These are phyloP conservation scores for Rhabdomys dilectus DNA, from an alignment of 2,113 vertebrate genomes.

Conservation along the genomic window DNA sequence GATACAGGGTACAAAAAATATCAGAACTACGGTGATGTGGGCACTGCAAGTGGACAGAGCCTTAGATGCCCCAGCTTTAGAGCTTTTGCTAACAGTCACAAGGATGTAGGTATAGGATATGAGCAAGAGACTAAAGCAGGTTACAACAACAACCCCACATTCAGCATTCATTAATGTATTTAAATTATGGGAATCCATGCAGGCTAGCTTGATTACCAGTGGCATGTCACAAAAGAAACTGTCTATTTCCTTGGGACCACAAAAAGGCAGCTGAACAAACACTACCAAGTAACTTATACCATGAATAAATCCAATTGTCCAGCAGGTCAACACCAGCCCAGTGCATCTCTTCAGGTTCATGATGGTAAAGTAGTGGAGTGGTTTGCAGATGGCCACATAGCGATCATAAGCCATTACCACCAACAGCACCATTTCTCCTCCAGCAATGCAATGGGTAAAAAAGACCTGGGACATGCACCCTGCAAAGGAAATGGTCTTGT, in stretches of 20 bases:
- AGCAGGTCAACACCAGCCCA: slow-evolving; percentile 14
- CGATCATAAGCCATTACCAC: slow-evolving; percentile 81
- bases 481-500: slow-evolving; percentile 66
- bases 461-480: slow-evolving; percentile 70
- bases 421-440: slow-evolving; percentile 69
- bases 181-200: slow-evolving; percentile 42
- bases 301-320: slow-evolving; percentile 62
- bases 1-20: slow-evolving; percentile 65
- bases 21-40: slow-evolving; percentile 68
- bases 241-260: slow-evolving; percentile 14
- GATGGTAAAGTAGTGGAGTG: slow-evolving; percentile 72
- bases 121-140: slow-evolving; percentile 55
- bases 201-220: slow-evolving; percentile 68
- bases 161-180: slow-evolving; percentile 68
- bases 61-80: slow-evolving; percentile 47
- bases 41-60: slow-evolving; percentile 72
- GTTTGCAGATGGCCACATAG: slow-evolving; percentile 81
- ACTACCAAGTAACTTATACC: slow-evolving; percentile 57
- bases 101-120: slow-evolving; percentile 72
- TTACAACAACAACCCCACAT: slow-evolving; percentile 55
- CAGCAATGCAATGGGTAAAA: slow-evolving; percentile 66
- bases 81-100: slow-evolving; percentile 16
- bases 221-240: slow-evolving; percentile 74
- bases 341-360: slow-evolving; percentile 65
- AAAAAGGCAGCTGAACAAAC: slow-evolving; percentile 48